Conservation (phyloP, 2,797 vertebrate genomes). For the Darevskia nairensis region DNA sequence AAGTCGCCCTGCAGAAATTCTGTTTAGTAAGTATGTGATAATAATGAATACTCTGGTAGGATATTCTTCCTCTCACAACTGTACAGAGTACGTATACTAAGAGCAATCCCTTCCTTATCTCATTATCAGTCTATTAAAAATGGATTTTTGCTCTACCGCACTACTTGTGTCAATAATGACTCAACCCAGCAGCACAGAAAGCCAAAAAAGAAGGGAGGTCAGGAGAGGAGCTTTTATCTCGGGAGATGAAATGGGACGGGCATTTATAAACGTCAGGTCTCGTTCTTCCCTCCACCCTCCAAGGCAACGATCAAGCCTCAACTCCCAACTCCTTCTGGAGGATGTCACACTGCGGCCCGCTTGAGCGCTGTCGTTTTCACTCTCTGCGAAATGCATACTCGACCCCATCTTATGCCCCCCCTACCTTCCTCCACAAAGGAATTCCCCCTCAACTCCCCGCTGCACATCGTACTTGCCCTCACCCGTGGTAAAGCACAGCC, state of each 20-base stretch:
- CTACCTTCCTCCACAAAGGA: not conserved
- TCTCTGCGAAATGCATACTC: not conserved
- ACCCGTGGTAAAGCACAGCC: not conserved
- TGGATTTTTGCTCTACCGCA: not conserved
- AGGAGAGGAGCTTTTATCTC: not conserved
- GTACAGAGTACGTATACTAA: not conserved
- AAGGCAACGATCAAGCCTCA: not conserved
- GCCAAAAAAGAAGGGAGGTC: not conserved
- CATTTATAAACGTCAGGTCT: not conserved
- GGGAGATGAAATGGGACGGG: too few relatives aligned
- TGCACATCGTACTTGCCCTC: not conserved
- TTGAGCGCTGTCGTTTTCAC: not conserved
- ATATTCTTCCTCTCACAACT: not conserved
- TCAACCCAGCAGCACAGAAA: not conserved
- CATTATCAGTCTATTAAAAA: not conserved
- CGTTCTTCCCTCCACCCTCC: not conserved
- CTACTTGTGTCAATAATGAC: not conserved
- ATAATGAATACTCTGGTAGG: not conserved
- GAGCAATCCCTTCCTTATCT: not conserved
- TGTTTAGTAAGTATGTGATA: too few relatives aligned
- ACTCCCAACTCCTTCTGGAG: not conserved
- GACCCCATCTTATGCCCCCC: not conserved
- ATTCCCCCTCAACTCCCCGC: not conserved
- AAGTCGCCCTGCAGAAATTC: too few relatives aligned
- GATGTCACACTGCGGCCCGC: not conserved